phyloP scores from a whole-genome alignment of 2,797 vertebrate species.

The Hoplostethus mediterraneus region DNA sequence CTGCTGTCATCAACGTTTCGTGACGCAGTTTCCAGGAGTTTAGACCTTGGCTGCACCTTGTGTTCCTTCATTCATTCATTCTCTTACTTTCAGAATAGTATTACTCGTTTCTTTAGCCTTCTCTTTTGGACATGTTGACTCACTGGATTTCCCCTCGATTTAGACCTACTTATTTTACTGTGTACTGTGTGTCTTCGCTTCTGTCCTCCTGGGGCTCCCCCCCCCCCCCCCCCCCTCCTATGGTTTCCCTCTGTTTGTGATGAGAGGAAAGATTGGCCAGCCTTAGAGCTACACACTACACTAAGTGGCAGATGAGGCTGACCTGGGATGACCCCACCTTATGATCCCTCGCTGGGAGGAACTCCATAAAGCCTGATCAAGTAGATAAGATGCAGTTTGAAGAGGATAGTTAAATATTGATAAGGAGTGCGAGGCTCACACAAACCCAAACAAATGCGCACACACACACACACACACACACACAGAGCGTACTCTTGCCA shows the following conservation, averaged over 20 bases:
- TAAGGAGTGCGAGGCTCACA: conserved; percentile 7
- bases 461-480: neutral
- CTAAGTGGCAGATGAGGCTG: conserved; percentile 44
- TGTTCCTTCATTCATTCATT: conserved; percentile 19
- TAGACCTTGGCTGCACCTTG: neutral
- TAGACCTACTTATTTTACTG: neutral
- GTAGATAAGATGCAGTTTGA: conserved; percentile 38
- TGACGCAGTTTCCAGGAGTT: conserved; percentile 5
- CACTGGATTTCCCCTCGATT: neutral
- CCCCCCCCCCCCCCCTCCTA: neutral
- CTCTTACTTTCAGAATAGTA: conserved; percentile 9
- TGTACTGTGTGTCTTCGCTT: neutral
- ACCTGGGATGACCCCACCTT: conserved; percentile 43
- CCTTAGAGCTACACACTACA: neutral
- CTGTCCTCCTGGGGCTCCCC: neutral
- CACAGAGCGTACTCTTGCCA: neutral
- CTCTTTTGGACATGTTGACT: neutral
- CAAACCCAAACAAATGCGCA: neutral
- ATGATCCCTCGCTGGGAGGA: conserved; percentile 19
- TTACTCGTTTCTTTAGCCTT: neutral
- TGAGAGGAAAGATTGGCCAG: conserved; percentile 12
- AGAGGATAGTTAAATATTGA: conserved; percentile 27
- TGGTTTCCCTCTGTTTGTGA: neutral
- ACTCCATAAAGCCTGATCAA: conserved; percentile 45
- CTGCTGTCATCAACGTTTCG: conserved; percentile 48